Conservation (phyloP, 2,113 vertebrate species). For the Gymnarchus niloticus region DNA sequence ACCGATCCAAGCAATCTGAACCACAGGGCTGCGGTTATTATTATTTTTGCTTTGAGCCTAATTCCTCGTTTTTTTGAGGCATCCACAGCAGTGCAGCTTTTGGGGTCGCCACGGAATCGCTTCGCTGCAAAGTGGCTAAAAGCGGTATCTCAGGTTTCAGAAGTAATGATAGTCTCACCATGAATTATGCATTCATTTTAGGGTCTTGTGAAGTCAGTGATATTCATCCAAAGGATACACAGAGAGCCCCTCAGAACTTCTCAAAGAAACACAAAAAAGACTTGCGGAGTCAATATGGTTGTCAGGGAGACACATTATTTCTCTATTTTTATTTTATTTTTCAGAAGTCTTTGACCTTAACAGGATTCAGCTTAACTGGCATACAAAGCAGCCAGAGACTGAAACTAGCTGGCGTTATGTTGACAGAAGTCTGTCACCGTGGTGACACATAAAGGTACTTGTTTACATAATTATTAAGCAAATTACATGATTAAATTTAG, state of each 20-base stretch:
- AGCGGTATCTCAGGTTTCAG: neutral
- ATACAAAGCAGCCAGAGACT: neutral
- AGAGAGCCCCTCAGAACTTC: neutral
- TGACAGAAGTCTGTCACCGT: neutral
- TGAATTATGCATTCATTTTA: conserved; percentile 6
- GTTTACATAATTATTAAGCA: neutral
- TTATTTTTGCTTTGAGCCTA: neutral
- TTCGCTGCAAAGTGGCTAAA: neutral
- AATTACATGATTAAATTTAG: neutral
- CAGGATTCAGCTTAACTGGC: neutral
- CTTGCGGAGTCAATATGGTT: neutral
- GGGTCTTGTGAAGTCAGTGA: conserved; percentile 3
- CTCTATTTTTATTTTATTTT: conserved; percentile 2
- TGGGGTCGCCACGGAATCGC: neutral
- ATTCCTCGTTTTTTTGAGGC: neutral
- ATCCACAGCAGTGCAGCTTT: neutral
- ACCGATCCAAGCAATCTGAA: neutral
- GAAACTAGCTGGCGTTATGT: neutral
- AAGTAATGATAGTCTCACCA: neutral
- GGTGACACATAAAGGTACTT: neutral
- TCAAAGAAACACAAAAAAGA: neutral
- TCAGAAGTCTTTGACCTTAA: conserved; percentile 11
- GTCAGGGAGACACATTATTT: conserved; percentile 6
- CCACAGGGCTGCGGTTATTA: neutral
- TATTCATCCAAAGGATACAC: neutral